Percentiles rank a stretch among this genome's conserved stretches.
phyloP scores from a whole-genome alignment of 2,797 vertebrate genomes.

The Zalophus californianus region DNA sequence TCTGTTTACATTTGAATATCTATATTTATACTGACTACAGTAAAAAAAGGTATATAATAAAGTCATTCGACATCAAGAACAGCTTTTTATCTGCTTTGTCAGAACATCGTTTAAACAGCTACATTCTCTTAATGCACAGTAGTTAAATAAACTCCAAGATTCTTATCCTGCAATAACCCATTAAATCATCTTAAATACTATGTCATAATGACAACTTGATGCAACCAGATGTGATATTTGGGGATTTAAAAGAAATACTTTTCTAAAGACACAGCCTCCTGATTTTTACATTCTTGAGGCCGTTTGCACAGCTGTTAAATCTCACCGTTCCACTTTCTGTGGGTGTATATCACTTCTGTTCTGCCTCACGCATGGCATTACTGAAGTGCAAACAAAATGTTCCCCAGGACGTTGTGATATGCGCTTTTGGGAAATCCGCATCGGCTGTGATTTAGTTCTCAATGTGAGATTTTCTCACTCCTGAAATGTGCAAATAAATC shows the following conservation, averaged over 20 bases:
- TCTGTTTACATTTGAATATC: conserved; percentile 58
- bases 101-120: conserved; percentile 84
- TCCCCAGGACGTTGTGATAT: conserved; percentile 41
- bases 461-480: background rate
- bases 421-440: rapidly evolving
- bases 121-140: conserved; percentile 86
- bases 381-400: background rate
- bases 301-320: conserved; percentile 85
- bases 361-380: conserved; percentile 64
- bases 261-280: conserved; percentile 84
- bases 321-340: conserved; percentile 68
- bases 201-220: conserved; percentile 89
- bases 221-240: conserved; percentile 88
- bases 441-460: background rate
- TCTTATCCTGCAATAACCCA: conserved; percentile 84
- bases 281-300: conserved; percentile 82
- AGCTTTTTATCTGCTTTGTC: conserved; percentile 82
- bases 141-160: conserved; percentile 88
- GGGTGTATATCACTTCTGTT: conserved; percentile 72
- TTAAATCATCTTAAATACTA: conserved; percentile 91
- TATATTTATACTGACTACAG: conserved; percentile 59
- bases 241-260: conserved; percentile 83
- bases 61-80: conserved; percentile 77
- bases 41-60: conserved; percentile 54
- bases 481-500: background rate